These are phyloP conservation scores for Parascotia fuliginaria DNA, from an alignment of 2,888 invertebrate species.

Conservation along the genomic window DNA sequence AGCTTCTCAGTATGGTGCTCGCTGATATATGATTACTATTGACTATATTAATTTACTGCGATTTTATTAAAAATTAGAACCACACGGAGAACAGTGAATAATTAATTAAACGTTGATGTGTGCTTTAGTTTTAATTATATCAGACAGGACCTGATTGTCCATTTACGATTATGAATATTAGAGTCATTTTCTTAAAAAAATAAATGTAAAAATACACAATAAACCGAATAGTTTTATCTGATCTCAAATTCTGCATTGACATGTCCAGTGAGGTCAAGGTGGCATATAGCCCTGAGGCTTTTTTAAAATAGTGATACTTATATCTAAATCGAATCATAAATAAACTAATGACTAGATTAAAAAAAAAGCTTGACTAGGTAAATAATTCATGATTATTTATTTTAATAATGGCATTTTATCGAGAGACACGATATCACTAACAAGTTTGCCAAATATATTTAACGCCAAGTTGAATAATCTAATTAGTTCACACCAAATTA, in stretches of 20 bases:
- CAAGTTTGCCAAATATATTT: neutral
- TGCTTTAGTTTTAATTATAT: neutral
- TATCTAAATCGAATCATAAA: neutral
- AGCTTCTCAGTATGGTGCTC: constrained; percentile 62
- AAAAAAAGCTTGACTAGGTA: neutral
- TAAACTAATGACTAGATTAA: neutral
- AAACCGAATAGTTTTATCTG: no score
- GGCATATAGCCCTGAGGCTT: no score
- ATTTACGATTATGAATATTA: no score
- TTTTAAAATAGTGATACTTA: no score
- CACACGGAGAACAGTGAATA: constrained; percentile 25
- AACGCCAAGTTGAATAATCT: neutral
- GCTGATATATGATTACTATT: constrained; percentile 65
- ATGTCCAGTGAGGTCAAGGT: no score
- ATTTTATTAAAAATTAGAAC: constrained; percentile 38
- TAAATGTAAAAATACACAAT: no score
- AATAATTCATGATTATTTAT: neutral
- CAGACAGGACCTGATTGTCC: no score
- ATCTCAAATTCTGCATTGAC: no score
- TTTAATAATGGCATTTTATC: neutral
- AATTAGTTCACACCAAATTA: neutral
- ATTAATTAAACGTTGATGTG: constrained; percentile 32
- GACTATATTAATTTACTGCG: constrained; percentile 50
- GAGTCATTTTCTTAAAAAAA: no score
- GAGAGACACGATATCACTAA: neutral